Percentiles rank a stretch among this genome's conserved stretches.
These are phyloP conservation scores for Premnoplex brunnescens DNA, from an alignment of 2,797 vertebrate species.

Conservation along the genomic window DNA sequence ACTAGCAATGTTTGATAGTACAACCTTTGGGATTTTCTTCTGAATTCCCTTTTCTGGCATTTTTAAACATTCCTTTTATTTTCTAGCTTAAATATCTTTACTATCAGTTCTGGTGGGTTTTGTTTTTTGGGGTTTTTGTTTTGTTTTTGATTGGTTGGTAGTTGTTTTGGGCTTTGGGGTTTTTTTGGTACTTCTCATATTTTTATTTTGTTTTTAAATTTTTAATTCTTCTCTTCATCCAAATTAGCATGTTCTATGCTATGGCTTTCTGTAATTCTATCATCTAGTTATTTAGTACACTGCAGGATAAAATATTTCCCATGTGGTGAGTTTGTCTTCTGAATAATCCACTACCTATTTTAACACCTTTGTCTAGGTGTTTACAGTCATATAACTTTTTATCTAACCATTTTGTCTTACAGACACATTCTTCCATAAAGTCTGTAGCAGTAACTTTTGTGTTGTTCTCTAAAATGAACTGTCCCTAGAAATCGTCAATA, in stretches of 20 bases:
- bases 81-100: background rate
- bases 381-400: background rate
- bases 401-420: background rate
- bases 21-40: background rate
- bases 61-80: background rate
- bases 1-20: background rate
- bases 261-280: background rate
- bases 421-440: background rate
- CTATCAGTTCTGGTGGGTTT: background rate
- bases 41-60: background rate
- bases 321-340: background rate
- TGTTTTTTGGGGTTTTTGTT: background rate
- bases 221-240: background rate
- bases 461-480: background rate
- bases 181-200: background rate
- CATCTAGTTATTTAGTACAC: background rate
- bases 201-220: background rate
- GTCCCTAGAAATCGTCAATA: background rate
- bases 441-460: background rate
- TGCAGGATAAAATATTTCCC: background rate
- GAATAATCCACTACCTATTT: background rate
- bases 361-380: accelerated
- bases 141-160: no score
- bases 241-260: background rate
- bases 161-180: no score